A percentile compares a stretch with the other conserved stretches of the same genome.
These are phyloP conservation scores for Chamaetylas fuelleborni DNA, from an alignment of 2,113 vertebrate genomes.

Conservation along the genomic window DNA sequence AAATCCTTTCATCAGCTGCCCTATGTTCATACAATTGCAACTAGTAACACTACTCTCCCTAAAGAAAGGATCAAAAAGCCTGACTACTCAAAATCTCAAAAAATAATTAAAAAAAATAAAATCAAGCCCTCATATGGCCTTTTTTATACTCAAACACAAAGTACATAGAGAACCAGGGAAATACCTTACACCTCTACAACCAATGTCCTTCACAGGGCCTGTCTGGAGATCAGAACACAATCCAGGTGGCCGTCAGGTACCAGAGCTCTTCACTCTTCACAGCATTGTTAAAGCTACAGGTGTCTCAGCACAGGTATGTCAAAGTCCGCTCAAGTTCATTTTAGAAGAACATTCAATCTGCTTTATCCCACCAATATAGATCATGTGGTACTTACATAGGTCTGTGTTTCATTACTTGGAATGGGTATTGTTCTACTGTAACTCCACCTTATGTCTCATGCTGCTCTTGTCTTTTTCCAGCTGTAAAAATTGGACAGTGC, in stretches of 20 bases:
- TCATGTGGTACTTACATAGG: not conserved
- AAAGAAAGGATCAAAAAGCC: not conserved
- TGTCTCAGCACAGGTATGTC: too few relatives aligned
- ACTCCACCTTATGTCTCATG: too few relatives aligned
- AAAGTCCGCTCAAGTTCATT: not conserved
- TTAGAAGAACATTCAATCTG: not conserved
- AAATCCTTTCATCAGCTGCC: not conserved
- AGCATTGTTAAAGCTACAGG: not conserved
- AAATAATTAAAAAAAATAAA: not conserved
- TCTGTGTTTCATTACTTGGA: not conserved
- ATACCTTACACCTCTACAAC: accelerated
- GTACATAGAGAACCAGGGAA: not conserved
- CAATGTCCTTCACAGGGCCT: not conserved
- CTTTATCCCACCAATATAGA: not conserved
- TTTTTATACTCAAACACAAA: not conserved
- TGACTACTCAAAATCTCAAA: not conserved
- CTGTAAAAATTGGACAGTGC: not conserved
- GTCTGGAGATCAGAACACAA: not conserved
- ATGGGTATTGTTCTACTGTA: not conserved
- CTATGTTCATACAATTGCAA: not conserved
- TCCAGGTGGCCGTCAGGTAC: accelerated
- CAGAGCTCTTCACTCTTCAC: not conserved
- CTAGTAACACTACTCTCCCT: not conserved
- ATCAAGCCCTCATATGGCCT: accelerated
- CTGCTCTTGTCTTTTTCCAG: not conserved